phyloP scores from a whole-genome alignment of 2,113 vertebrate species.

The Cisticola juncidis region DNA sequence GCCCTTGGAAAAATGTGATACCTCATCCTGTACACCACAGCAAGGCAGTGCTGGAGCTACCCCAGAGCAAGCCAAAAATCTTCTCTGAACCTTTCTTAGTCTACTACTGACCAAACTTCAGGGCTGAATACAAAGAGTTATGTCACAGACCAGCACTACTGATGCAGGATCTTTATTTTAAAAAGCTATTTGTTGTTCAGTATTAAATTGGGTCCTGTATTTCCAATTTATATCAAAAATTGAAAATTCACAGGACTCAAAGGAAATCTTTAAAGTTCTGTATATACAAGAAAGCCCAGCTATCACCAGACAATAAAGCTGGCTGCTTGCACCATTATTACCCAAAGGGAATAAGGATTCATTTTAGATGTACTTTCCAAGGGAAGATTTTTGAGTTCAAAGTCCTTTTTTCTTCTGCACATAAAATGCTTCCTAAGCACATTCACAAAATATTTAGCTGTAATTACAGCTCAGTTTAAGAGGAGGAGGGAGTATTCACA shows the following conservation, averaged over 20 bases:
- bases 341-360: slow-evolving; percentile 10
- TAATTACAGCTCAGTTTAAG: slow-evolving; percentile 32
- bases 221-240: slow-evolving; percentile 7
- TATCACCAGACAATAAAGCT: slow-evolving; percentile 28
- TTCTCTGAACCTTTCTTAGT: neutral
- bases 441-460: slow-evolving; percentile 41
- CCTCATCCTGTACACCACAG: neutral
- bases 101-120: neutral
- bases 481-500: neutral
- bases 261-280: slow-evolving; percentile 12
- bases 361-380: slow-evolving; percentile 17
- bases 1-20: neutral
- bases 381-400: slow-evolving; percentile 9
- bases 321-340: neutral
- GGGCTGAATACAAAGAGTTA: neutral
- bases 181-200: neutral
- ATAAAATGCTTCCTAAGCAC: neutral
- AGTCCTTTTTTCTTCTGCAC: neutral
- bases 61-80: neutral
- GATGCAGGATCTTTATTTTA: neutral
- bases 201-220: neutral
- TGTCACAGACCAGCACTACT: neutral
- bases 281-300: neutral
- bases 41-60: neutral
- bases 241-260: slow-evolving; percentile 19